Evolutionary conservation across 2,797 vertebrate genomes (phyloP).

Genomic region (Gorsachius magnificus): DNA sequence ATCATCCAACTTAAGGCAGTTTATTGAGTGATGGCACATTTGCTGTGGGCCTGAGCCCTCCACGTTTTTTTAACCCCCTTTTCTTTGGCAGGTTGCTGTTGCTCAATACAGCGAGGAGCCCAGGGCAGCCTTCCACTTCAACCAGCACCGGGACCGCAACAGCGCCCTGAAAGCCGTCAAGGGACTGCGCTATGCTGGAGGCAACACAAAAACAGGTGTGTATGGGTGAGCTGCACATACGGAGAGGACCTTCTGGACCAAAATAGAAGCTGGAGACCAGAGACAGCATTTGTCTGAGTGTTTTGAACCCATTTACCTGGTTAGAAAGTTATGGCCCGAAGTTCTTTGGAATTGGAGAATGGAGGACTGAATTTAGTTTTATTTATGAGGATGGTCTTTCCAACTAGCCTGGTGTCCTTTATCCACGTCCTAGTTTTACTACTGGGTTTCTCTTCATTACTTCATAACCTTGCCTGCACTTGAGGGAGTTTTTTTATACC

Average conservation of each 20-base stretch:
- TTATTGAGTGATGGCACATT: not conserved
- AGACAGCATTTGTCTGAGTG: not conserved
- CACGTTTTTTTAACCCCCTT: rapidly evolving
- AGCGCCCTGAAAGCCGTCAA: constrained; percentile 80
- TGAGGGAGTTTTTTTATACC: not conserved
- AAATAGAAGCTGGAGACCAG: not conserved
- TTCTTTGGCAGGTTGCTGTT: constrained; percentile 81
- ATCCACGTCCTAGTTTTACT: not conserved
- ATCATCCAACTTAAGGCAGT: not conserved
- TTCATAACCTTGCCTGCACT: not conserved
- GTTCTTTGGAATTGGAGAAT: not conserved
- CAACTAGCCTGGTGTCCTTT: not conserved
- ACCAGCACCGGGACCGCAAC: constrained; percentile 82
- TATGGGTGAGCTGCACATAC: not conserved
- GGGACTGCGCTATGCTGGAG: constrained; percentile 82
- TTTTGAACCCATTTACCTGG: not conserved
- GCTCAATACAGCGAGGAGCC: constrained; percentile 89
- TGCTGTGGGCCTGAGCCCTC: not conserved
- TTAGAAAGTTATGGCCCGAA: not conserved
- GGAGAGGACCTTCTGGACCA: not conserved
- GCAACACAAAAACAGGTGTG: constrained; percentile 89
- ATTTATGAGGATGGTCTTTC: not conserved
- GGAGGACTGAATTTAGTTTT: not conserved
- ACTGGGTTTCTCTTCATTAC: not conserved
- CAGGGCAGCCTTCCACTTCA: constrained; percentile 83